Base-by-base conservation (phyloP, 2,888 invertebrate genomes). In the Acrobasis suavella region DNA sequence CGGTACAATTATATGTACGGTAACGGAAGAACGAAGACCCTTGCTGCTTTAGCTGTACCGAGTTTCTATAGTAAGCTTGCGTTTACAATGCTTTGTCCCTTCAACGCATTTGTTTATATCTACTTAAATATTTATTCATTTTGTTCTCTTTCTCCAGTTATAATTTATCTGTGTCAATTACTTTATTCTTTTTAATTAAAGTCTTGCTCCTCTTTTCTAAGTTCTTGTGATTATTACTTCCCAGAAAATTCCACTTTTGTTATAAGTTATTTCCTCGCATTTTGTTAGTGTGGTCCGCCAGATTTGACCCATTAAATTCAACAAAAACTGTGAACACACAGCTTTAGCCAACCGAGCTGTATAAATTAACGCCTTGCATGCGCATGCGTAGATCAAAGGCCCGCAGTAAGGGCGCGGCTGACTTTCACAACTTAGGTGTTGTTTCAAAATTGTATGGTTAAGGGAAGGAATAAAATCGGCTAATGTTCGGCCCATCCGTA, bases 331-430 rank as follows among this genome's bases (percentile, higher is more conserved):
- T 37, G 37, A 60, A 68, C 62, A 22, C 63, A 32, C 32, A 38
- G 51, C 58, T 6, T 67, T 63, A 66, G 69, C 70, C 73, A 69
- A 60, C 64, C 71, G 72, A 70, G 72, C 72, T 72, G 72, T 75
- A 70, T 71, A 73, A 42, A 32, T 52, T 60, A 64, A 60, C 62
- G 67, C 63, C 63, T 64, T 58, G 62, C 54, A 62, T 58, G 65
- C 65, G 62, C 67, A 64, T 59, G 65, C 67, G 62, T 58, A 60
- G 73, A 74, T 75, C 75, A 75, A 75, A 75, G 75, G 66, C 52
- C 55, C 56, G 42, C 56, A 56, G 56, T 22, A 56, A 56, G 56
- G 56, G 56, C 56, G 56, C 56, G 56, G 56, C 56, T 56, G 42
- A 56, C 56, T 39, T 56, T 56, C 56, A 56, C 56, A 38, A 54